phyloP scores from a whole-genome alignment of 2,113 vertebrate species.

The Diadophis punctatus region DNA sequence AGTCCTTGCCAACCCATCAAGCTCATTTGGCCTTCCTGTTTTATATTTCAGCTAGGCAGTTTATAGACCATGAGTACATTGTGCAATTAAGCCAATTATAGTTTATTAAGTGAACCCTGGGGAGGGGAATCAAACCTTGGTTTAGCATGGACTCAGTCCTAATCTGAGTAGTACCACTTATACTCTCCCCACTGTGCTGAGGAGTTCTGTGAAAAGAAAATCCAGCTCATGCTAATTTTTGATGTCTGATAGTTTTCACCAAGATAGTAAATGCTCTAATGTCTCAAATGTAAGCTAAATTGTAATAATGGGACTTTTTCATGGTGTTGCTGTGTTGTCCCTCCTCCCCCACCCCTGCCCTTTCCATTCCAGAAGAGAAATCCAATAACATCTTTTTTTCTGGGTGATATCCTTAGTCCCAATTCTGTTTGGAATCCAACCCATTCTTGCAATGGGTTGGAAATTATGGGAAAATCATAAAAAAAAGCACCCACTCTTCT shows the following conservation, averaged over 20 bases:
- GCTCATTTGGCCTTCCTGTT: not conserved
- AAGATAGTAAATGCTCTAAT: not conserved
- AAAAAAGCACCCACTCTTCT: not conserved
- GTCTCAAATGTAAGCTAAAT: not conserved
- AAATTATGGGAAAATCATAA: not conserved
- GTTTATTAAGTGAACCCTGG: not conserved
- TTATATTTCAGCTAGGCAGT: not conserved
- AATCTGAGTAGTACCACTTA: not conserved
- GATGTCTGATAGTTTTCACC: not conserved
- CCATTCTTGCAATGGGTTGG: not conserved
- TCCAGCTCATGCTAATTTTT: not conserved
- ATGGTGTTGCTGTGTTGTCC: not conserved
- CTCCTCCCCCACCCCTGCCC: fast-evolving
- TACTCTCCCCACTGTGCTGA: not conserved
- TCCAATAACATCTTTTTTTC: not conserved
- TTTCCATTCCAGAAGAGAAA: not conserved
- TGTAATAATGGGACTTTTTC: not conserved
- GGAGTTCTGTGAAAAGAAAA: not conserved
- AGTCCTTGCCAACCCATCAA: not conserved
- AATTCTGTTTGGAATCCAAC: not conserved
- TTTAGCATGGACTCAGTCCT: not conserved
- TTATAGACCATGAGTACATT: not conserved
- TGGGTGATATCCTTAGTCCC: not conserved
- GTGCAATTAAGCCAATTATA: not conserved
- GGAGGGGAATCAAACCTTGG: not conserved